A percentile compares a stretch with the other conserved stretches of the same genome.
These are phyloP conservation scores for Danio aesculapii DNA, from an alignment of 2,797 vertebrate genomes.

Conservation along the genomic window DNA sequence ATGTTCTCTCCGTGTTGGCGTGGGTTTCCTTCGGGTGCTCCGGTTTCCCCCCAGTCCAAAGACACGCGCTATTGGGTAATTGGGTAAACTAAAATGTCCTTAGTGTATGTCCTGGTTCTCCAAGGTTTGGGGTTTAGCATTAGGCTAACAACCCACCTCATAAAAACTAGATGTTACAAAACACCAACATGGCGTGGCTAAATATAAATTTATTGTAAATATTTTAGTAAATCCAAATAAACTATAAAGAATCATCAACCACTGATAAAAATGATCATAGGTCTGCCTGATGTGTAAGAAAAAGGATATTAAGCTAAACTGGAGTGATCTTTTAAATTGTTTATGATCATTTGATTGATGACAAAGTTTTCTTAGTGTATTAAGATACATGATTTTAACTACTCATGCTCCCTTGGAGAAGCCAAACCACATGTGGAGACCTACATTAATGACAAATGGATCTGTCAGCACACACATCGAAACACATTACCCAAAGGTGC, in stretches of 20 bases:
- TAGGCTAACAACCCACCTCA: too few species aligned
- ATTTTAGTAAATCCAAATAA: background rate
- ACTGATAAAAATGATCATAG: background rate
- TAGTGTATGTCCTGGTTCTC: too few species aligned
- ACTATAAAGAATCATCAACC: background rate
- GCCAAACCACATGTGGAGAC: constrained; percentile 22
- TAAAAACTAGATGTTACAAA: too few species aligned
- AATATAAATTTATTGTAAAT: too few species aligned
- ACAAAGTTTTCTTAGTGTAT: constrained; percentile 1
- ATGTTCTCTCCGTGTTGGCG: too few species aligned
- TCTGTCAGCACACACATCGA: constrained; percentile 35
- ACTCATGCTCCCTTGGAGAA: constrained; percentile 6
- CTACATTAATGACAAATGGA: constrained; percentile 27
- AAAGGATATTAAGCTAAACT: background rate
- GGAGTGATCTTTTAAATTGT: constrained; percentile 4
- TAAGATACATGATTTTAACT: constrained; percentile 1
- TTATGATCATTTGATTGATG: constrained; percentile 27
- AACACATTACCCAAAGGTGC: constrained; percentile 29
- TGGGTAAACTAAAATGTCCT: too few species aligned
- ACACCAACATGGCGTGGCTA: too few species aligned
- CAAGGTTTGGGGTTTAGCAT: too few species aligned
- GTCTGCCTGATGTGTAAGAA: background rate
- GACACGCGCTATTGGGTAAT: too few species aligned
- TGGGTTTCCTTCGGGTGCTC: too few species aligned
- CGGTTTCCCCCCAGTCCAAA: too few species aligned